phyloP scores from a whole-genome alignment of 2,113 vertebrate genomes.

The Bubalus kerabau region DNA sequence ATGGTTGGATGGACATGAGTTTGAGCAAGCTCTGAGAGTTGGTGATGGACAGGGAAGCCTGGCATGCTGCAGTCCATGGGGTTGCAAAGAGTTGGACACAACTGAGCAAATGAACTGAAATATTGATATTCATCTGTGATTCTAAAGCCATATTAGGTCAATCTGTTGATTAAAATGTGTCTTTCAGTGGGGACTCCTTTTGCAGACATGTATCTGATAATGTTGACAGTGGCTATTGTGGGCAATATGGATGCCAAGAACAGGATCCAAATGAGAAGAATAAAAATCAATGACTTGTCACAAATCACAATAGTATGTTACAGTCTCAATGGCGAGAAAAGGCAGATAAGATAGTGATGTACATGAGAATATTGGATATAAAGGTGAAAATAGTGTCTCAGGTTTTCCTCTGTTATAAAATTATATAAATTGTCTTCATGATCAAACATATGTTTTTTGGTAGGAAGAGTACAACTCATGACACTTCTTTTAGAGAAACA shows the following conservation, averaged over 20 bases:
- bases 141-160: neutral
- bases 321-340: rapidly evolving
- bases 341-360: neutral
- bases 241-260: neutral
- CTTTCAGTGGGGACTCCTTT: neutral
- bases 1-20: neutral
- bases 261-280: neutral
- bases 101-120: neutral
- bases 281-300: neutral
- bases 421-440: neutral
- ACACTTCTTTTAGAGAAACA: neutral
- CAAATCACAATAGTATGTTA: neutral
- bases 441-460: neutral
- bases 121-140: neutral
- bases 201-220: neutral
- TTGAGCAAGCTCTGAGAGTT: rapidly evolving
- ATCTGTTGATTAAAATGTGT: neutral
- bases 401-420: neutral
- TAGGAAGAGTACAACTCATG: neutral
- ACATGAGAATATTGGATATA: neutral
- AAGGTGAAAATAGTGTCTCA: neutral
- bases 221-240: neutral
- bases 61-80: rapidly evolving
- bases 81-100: neutral
- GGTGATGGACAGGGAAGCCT: neutral